phyloP scores from a whole-genome alignment of 2,888 invertebrate species.

The Anticlea derivata region DNA sequence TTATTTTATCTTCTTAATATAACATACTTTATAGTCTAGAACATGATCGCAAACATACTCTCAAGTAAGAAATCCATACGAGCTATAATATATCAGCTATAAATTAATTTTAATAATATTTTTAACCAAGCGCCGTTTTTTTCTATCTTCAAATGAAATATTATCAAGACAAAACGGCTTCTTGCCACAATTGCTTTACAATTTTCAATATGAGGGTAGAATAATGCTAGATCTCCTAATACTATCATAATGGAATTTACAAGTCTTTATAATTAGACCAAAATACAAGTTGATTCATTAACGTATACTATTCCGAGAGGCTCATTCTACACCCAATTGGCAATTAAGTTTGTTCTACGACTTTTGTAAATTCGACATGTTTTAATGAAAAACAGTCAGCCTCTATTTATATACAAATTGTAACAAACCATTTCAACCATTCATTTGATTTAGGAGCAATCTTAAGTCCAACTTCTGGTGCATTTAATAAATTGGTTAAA shows the following conservation, averaged over 20 bases:
- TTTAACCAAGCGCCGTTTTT: slow-evolving; percentile 1
- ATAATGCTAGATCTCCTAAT: background rate
- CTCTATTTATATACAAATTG: no score
- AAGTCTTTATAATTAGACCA: slow-evolving; percentile 53
- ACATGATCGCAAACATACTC: slow-evolving; percentile 25
- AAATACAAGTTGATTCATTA: no score
- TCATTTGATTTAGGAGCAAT: no score
- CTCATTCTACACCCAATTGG: no score
- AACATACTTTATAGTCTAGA: slow-evolving; percentile 18
- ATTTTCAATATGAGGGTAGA: background rate
- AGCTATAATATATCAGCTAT: slow-evolving; percentile 16
- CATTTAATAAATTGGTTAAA: no score
- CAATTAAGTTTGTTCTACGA: no score
- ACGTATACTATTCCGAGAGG: no score
- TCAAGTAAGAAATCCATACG: slow-evolving; percentile 17
- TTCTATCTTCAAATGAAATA: slow-evolving; percentile 1
- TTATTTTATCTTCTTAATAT: slow-evolving; percentile 22
- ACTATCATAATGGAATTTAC: slow-evolving; percentile 64
- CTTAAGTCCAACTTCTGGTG: no score
- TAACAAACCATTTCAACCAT: no score
- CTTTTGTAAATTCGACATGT: no score
- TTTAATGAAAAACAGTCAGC: no score
- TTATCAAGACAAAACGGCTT: no score
- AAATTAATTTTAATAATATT: slow-evolving; percentile 14
- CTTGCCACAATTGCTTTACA: background rate